Base-by-base conservation (phyloP, 2,113 vertebrate species). In the Phylloscopus whistleri region DNA sequence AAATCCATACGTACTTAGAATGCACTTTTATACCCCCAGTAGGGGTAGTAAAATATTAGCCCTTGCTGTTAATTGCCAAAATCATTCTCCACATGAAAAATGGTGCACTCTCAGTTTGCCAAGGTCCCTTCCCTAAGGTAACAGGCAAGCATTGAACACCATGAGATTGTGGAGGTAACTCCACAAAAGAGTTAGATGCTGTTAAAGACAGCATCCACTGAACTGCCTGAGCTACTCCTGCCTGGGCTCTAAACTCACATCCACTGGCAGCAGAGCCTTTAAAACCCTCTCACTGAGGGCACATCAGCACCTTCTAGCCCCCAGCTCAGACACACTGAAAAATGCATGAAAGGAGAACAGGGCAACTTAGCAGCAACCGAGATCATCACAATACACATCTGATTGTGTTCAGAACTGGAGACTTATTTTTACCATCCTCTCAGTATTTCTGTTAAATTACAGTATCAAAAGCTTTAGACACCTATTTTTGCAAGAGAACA, bases 141-240 rank as follows among this genome's bases (percentile, higher is more conserved):
- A 51, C 1, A 48, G 28, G 10, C 4, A 48, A 81, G 64, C 0
- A 63, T 0, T 27, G 48, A 87, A 59, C 4, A 41, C 27, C 23
- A 84, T 15, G 44, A 68, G 43, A 30, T 7, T 31, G 52, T 3
- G 33, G 69, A 82, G 31, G 41, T 56, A 68, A 87, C 4, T 22
- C n/a, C n/a, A n/a, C n/a, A n/a, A n/a, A n/a, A n/a, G n/a, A n/a
- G n/a, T n/a, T n/a, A n/a, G n/a, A n/a, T n/a, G n/a, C n/a, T n/a
- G n/a, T n/a, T n/a, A n/a, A 27, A 66, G 20, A 49, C 5, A 35
- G 10, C 23, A 31, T 2, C 9, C 20, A 5, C 41, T 51, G 41
- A 66, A 39, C 21, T 49, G 72, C 74, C 81, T 35, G 33, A 69
- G 56, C 52, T 37, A 26, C 69, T 66, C 60, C 12, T 10, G 37